phyloP scores from a whole-genome alignment of 1,140 invertebrate species.

The Orussus abietinus region DNA sequence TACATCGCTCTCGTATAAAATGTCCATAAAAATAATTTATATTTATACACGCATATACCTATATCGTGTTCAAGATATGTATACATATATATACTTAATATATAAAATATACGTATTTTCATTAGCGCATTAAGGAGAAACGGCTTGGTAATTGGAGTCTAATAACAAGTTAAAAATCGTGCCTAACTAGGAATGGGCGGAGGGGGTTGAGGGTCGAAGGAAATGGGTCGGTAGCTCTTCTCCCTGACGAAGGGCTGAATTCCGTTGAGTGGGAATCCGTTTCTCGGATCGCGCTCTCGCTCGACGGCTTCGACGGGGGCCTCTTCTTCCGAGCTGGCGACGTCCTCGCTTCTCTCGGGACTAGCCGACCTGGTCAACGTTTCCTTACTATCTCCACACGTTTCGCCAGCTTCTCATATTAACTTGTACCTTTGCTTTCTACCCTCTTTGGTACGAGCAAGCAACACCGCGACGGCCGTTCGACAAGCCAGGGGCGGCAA shows the following conservation, averaged over 20 bases:
- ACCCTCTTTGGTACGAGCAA: too few species aligned
- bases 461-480: too few species aligned
- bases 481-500: too few species aligned
- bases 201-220: conserved; percentile 41
- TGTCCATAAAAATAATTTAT: conserved; percentile 12
- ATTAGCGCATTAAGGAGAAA: too few species aligned
- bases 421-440: too few species aligned
- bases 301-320: conserved; percentile 29
- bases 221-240: conserved; percentile 47
- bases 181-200: conserved; percentile 34
- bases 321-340: conserved; percentile 31
- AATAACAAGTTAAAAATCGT: too few species aligned
- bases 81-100: too few species aligned
- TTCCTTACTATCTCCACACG: conserved; percentile 19
- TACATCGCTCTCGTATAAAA: too few species aligned
- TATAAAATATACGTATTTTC: too few species aligned
- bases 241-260: conserved; percentile 43
- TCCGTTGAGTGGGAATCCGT: conserved; percentile 31
- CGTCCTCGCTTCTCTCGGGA: conserved; percentile 32
- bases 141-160: too few species aligned
- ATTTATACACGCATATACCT: not conserved
- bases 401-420: not conserved
- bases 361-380: conserved; percentile 37
- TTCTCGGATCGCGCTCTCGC: conserved; percentile 24
- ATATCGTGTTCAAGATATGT: too few species aligned